These are phyloP conservation scores for Cyprinodon brontotheroides DNA, from an alignment of 2,113 vertebrate species.

Conservation along the genomic window DNA sequence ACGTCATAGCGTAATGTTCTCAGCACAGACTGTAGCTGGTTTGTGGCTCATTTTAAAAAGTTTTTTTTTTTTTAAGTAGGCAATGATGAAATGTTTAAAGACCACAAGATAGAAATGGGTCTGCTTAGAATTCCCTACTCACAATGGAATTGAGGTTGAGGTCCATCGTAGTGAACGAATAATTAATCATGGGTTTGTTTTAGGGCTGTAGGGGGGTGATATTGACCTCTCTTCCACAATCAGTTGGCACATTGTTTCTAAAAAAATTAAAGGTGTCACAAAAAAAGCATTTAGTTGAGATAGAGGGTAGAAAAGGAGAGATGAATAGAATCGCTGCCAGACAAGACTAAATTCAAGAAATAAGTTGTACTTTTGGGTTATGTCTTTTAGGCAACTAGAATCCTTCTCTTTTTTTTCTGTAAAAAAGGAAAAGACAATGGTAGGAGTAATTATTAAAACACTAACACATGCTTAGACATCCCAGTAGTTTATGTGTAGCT, in stretches of 20 bases:
- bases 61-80: constrained; percentile 6
- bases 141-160: constrained; percentile 54
- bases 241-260: constrained; percentile 51
- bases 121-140: constrained; percentile 67
- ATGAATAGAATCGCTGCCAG: constrained; percentile 44
- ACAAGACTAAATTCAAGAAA: constrained; percentile 50
- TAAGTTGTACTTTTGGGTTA: constrained; percentile 46
- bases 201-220: constrained; percentile 23
- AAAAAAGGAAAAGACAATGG: constrained; percentile 68
- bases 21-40: constrained; percentile 24
- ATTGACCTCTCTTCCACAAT: constrained; percentile 60
- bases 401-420: constrained; percentile 64
- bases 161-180: constrained; percentile 32
- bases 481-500: constrained; percentile 85
- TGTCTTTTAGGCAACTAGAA: constrained; percentile 74
- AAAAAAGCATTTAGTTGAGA: constrained; percentile 34
- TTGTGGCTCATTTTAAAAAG: constrained; percentile 38
- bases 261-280: constrained; percentile 53
- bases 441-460: constrained; percentile 77
- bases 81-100: constrained; percentile 37
- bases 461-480: constrained; percentile 82
- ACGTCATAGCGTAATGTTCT: constrained; percentile 37
- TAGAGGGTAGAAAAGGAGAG: constrained; percentile 36
- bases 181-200: constrained; percentile 22
- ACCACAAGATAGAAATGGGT: constrained; percentile 18